phyloP scores from a whole-genome alignment of 2,888 invertebrate genomes.

The Diploptera punctata region DNA sequence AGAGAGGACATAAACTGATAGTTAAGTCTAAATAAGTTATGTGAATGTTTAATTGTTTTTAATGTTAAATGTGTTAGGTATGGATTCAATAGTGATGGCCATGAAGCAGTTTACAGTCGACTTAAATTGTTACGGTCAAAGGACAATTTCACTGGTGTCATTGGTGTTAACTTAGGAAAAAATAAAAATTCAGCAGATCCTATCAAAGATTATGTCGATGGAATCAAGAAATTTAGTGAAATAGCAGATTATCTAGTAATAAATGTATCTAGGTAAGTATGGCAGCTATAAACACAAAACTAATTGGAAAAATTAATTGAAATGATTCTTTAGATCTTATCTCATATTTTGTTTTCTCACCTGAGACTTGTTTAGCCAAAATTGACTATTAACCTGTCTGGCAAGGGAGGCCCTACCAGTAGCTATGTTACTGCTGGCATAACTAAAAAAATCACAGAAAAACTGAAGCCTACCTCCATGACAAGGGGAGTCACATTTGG shows the following conservation, averaged over 20 bases:
- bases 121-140: conserved; percentile 63
- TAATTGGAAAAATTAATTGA: background rate
- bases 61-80: too few relatives aligned
- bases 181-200: conserved; percentile 85
- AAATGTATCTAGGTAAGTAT: conserved; percentile 81
- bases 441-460: too few relatives aligned
- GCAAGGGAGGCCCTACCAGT: too few relatives aligned
- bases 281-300: background rate
- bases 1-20: too few relatives aligned
- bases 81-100: conserved; percentile 97
- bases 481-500: too few relatives aligned
- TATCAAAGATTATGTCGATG: conserved; percentile 81
- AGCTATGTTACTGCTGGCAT: too few relatives aligned
- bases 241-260: conserved; percentile 96
- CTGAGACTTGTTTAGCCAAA: too few relatives aligned
- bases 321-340: too few relatives aligned
- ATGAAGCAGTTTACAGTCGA: conserved; percentile 73
- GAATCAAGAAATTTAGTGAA: conserved; percentile 80
- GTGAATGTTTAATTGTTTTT: too few relatives aligned
- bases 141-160: conserved; percentile 63
- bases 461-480: too few relatives aligned
- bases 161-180: conserved; percentile 96
- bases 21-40: too few relatives aligned
- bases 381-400: too few relatives aligned
- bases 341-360: background rate